A percentile compares a stretch with the other conserved stretches of the same genome.
Evolutionary conservation across 2,113 vertebrate genomes (phyloP).

Genomic region (Vulpes vulpes): DNA sequence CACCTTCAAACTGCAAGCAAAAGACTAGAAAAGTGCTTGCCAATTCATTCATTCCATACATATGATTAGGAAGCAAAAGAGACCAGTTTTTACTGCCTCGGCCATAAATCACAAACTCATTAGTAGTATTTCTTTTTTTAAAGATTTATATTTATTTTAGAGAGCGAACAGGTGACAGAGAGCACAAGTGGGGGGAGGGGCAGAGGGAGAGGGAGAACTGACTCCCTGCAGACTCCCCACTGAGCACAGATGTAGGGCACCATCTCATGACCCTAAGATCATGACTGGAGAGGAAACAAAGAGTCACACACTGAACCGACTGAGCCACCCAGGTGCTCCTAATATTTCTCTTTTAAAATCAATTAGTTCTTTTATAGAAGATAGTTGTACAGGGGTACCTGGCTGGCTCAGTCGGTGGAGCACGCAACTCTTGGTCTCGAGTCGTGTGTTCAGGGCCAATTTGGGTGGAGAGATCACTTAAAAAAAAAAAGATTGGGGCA

Average conservation of each 20-base stretch:
- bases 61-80: neutral
- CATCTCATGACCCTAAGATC: neutral
- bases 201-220: neutral
- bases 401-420: neutral
- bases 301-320: neutral
- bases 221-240: too few species aligned
- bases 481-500: neutral
- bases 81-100: neutral
- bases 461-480: neutral
- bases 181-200: neutral
- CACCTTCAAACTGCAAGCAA: constrained; percentile 35
- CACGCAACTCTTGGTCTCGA: neutral
- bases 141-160: neutral
- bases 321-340: neutral
- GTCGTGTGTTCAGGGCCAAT: neutral
- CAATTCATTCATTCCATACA: neutral
- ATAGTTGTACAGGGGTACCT: neutral
- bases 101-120: neutral
- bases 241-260: neutral
- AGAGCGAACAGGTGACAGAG: neutral
- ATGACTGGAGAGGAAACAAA: neutral
- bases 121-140: neutral
- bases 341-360: neutral
- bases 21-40: neutral
- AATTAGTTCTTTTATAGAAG: neutral